Evolutionary conservation across 2,113 vertebrate genomes (phyloP).

Genomic region (Meles meles): DNA sequence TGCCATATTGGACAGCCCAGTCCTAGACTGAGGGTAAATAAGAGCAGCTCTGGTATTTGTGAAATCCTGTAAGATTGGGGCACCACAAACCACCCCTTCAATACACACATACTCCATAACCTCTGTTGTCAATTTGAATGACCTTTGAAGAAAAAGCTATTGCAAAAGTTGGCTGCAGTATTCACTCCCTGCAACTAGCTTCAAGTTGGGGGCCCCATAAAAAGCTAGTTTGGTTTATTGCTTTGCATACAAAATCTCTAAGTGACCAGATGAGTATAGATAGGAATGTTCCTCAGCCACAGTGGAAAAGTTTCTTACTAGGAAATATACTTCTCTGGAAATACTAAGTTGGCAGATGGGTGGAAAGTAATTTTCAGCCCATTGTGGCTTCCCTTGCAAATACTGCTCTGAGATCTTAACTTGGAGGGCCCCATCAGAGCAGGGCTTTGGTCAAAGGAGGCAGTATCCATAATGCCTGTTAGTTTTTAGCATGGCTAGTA

Average conservation of each 20-base stretch:
- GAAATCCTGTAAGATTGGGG: neutral
- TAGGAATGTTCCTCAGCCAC: constrained; percentile 26
- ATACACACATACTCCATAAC: neutral
- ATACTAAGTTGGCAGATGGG: constrained; percentile 12
- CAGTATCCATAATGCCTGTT: neutral
- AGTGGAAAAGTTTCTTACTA: neutral
- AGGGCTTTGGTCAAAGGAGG: neutral
- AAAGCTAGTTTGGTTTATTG: constrained; percentile 43
- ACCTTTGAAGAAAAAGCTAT: neutral
- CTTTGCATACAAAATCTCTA: constrained; percentile 41
- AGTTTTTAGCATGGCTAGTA: neutral
- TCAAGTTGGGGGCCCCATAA: neutral
- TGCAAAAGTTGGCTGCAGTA: neutral
- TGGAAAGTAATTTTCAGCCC: constrained; percentile 2
- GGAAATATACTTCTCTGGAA: constrained; percentile 27
- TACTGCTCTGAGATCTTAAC: neutral
- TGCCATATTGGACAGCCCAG: neutral
- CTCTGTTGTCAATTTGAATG: neutral
- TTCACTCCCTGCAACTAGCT: neutral
- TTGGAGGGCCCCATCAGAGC: neutral
- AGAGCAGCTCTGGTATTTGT: neutral
- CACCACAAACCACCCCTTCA: no score
- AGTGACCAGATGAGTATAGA: constrained; percentile 16
- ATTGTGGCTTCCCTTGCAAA: neutral
- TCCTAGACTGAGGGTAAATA: neutral